These are phyloP conservation scores for Odontesthes bonariensis DNA, from an alignment of 2,113 vertebrate species.

Conservation along the genomic window DNA sequence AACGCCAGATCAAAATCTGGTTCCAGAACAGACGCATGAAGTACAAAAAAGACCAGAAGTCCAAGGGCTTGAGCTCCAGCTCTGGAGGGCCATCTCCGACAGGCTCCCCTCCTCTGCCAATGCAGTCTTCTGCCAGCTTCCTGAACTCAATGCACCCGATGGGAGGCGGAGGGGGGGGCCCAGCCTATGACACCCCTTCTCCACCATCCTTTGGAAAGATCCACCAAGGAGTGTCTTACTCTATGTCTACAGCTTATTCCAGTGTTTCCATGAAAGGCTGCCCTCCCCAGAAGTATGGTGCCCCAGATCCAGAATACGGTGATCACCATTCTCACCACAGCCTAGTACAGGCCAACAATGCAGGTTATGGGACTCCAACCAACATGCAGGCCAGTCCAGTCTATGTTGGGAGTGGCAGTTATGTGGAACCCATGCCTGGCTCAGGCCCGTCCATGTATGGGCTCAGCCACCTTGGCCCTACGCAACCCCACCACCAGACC, in stretches of 20 bases:
- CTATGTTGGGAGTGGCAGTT: conserved; percentile 92
- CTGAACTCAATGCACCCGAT: conserved; percentile 94
- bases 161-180: conserved; percentile 81
- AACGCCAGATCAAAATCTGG: conserved; percentile 99
- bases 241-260: conserved; percentile 92
- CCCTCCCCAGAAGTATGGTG: conserved; percentile 91
- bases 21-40: conserved; percentile 99
- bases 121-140: conserved; percentile 94
- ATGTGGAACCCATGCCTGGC: conserved; percentile 92
- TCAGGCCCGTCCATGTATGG: conserved; percentile 94
- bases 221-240: conserved; percentile 93
- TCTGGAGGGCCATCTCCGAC: conserved; percentile 93
- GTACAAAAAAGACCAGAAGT: conserved; percentile 98
- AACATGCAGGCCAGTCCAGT: conserved; percentile 94
- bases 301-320: conserved; percentile 88
- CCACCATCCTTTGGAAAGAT: conserved; percentile 93
- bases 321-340: conserved; percentile 88
- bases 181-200: conserved; percentile 92
- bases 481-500: conserved; percentile 88
- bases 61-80: conserved; percentile 94
- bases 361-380: conserved; percentile 86
- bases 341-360: conserved; percentile 88
- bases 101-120: conserved; percentile 92
- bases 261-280: conserved; percentile 91
- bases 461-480: conserved; percentile 91